Conservation (phyloP, 1,140 invertebrate genomes). For the Ylistrum balloti region DNA sequence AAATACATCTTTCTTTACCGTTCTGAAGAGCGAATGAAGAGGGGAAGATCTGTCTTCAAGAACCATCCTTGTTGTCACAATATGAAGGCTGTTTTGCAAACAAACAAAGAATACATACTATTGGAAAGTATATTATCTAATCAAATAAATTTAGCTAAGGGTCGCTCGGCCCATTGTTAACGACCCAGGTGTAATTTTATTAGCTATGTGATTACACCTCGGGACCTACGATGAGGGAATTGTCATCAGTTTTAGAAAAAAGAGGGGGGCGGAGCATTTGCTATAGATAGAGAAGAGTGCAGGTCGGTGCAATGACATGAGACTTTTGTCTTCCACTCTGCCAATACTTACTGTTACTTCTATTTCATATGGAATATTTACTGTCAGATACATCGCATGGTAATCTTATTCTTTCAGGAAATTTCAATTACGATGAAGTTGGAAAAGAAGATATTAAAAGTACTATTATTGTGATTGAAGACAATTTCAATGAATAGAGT, state of each 20-base stretch:
- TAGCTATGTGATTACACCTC: slow-evolving; percentile 7
- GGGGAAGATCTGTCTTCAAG: slow-evolving; percentile 12
- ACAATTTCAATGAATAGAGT: background rate
- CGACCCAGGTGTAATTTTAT: slow-evolving; percentile 20
- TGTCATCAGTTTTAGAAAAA: background rate
- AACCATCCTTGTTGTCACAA: slow-evolving; percentile 19
- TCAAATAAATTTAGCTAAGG: slow-evolving; percentile 20
- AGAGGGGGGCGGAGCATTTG: background rate
- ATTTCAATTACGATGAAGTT: background rate
- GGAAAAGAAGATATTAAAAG: background rate
- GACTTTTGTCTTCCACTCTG: background rate
- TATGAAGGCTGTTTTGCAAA: slow-evolving; percentile 29
- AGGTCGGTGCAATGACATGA: background rate
- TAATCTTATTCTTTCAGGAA: slow-evolving; percentile 36
- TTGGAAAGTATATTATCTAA: background rate
- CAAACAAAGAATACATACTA: slow-evolving; percentile 34
- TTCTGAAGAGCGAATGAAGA: slow-evolving; percentile 7
- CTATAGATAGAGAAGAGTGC: background rate
- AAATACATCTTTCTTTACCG: background rate
- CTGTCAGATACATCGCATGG: background rate
- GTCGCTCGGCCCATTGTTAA: background rate
- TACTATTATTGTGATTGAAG: background rate
- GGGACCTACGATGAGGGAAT: background rate
- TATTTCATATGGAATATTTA: background rate
- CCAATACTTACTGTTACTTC: background rate